Conservation (phyloP, 2,888 invertebrate genomes). For the Zele albiditarsus region DNA sequence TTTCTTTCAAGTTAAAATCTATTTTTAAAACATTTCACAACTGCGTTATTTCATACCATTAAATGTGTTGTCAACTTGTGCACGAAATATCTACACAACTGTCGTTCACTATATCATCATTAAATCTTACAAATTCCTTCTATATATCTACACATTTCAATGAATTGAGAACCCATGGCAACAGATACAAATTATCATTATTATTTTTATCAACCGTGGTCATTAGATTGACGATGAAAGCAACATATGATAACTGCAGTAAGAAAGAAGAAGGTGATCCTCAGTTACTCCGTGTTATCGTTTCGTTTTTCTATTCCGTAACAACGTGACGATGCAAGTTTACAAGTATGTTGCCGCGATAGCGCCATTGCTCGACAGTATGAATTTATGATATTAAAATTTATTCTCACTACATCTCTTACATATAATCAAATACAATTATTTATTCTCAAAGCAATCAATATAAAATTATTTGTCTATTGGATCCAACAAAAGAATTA, state of each 20-base stretch:
- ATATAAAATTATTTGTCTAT: too few relatives aligned
- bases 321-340: constrained; percentile 15
- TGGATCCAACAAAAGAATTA: not conserved
- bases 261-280: too few relatives aligned
- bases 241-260: too few relatives aligned
- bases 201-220: too few relatives aligned
- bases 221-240: too few relatives aligned
- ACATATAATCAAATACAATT: too few relatives aligned
- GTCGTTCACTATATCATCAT: not conserved
- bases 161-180: too few relatives aligned
- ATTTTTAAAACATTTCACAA: not conserved
- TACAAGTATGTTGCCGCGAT: not conserved
- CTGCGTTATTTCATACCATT: not conserved
- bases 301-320: constrained; percentile 16
- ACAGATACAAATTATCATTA: too few relatives aligned
- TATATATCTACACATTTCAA: too few relatives aligned
- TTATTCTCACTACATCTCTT: not conserved
- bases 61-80: not conserved
- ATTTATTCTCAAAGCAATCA: not conserved
- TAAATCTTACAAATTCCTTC: too few relatives aligned
- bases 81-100: not conserved
- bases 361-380: not conserved
- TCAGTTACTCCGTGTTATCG: too few relatives aligned
- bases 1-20: not conserved
- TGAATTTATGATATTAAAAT: not conserved